These are phyloP conservation scores for Ladona fulva DNA, from an alignment of 1,140 invertebrate genomes.

Conservation along the genomic window DNA sequence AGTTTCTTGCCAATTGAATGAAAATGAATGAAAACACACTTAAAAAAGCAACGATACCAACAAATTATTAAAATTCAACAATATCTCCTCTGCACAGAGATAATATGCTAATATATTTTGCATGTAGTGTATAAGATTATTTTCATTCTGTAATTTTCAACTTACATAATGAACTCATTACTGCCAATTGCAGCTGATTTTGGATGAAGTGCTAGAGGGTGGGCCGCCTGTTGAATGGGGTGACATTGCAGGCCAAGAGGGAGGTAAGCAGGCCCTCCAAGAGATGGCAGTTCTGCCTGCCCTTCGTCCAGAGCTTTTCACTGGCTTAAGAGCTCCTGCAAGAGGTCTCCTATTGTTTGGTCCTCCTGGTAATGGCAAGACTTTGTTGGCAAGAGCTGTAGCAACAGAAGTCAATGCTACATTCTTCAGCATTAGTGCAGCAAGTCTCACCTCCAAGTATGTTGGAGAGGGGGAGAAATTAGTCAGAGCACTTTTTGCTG, in stretches of 20 bases:
- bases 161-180: too few species aligned
- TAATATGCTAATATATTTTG: too few species aligned
- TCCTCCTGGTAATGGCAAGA: conserved; percentile 91
- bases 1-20: too few species aligned
- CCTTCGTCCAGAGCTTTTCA: conserved; percentile 90
- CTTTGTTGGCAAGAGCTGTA: conserved; percentile 79
- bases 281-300: conserved; percentile 96
- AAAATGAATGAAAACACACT: too few species aligned
- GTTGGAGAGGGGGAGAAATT: conserved; percentile 97
- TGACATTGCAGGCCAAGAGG: conserved; percentile 83
- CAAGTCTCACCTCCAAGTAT: conserved; percentile 95
- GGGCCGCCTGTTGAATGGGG: conserved; percentile 81
- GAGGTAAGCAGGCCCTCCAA: conserved; percentile 89
- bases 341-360: conserved; percentile 91
- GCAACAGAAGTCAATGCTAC: conserved; percentile 85
- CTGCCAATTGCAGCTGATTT: conserved; percentile 37
- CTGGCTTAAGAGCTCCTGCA: conserved; percentile 80
- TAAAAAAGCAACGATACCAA: too few species aligned
- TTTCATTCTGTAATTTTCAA: too few species aligned
- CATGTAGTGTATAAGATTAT: too few species aligned
- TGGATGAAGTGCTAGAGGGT: conserved; percentile 54
- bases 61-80: too few species aligned
- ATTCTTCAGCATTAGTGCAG: conserved; percentile 95
- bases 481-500: conserved; percentile 88
- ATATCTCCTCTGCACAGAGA: too few species aligned